Evolutionary conservation across 2,113 vertebrate genomes (phyloP).

Genomic region (Taxidea taxus): DNA sequence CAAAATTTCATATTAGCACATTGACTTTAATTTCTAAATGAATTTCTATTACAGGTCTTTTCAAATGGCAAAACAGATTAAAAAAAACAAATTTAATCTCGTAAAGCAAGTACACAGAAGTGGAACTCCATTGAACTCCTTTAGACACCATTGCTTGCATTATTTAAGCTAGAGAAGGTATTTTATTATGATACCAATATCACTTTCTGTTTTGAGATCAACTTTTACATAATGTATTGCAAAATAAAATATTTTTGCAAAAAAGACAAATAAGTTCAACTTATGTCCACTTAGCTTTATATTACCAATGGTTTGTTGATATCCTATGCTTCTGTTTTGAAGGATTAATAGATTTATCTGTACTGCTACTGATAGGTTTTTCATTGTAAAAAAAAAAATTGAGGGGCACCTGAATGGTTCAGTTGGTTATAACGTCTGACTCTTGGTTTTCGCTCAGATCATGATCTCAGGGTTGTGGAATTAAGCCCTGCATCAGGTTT

Average conservation of each 20-base stretch:
- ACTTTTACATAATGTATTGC: background rate
- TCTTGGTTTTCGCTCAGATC: too few species aligned
- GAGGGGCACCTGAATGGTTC: too few species aligned
- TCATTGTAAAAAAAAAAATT: background rate
- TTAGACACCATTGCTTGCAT: background rate
- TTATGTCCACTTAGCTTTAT: background rate
- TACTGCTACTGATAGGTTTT: background rate
- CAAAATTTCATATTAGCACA: background rate
- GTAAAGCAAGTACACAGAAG: background rate
- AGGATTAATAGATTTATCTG: background rate
- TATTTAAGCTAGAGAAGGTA: background rate
- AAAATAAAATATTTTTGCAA: background rate
- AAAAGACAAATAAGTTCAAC: background rate
- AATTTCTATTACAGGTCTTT: background rate
- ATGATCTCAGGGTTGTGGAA: too few species aligned
- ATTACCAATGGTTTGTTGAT: background rate
- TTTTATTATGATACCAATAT: background rate
- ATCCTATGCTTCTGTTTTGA: background rate
- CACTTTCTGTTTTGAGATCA: background rate
- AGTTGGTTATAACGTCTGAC: too few species aligned
- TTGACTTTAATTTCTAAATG: background rate
- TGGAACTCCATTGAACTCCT: background rate
- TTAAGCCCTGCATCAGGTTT: too few species aligned
- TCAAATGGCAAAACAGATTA: background rate
- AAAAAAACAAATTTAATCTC: background rate